Conservation (phyloP, 2,113 vertebrate species). For the Ctenomys sociabilis region DNA sequence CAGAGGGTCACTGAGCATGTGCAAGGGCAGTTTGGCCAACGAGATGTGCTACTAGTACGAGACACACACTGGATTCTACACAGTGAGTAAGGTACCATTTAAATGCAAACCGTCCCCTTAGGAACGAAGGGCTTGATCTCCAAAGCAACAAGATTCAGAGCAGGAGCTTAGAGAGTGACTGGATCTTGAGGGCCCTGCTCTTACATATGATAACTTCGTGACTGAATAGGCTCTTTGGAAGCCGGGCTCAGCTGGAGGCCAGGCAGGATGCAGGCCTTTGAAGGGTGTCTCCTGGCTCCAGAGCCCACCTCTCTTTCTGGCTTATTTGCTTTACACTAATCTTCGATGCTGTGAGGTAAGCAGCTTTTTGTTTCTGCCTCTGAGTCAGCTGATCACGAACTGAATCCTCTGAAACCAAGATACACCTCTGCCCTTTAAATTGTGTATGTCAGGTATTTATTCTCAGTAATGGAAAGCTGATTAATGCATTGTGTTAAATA, state of each 20-base stretch:
- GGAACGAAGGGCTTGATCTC: neutral
- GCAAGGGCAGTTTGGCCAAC: neutral
- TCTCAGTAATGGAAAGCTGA: neutral
- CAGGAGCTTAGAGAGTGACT: neutral
- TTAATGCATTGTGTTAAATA: neutral
- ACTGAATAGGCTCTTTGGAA: neutral
- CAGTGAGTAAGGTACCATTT: neutral
- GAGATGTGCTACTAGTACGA: neutral
- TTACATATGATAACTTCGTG: neutral
- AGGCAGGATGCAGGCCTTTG: neutral
- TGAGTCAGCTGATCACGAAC: neutral
- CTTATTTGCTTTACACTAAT: neutral
- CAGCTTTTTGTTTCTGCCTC: neutral
- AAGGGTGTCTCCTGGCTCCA: neutral
- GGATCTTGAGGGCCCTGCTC: neutral
- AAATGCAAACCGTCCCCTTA: neutral
- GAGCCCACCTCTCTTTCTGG: neutral
- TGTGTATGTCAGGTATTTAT: neutral
- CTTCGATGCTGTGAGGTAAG: neutral
- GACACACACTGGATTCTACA: neutral
- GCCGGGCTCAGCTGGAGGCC: neutral
- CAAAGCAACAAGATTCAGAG: neutral
- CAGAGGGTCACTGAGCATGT: neutral
- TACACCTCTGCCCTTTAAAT: neutral
- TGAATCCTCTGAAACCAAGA: neutral